Evolutionary conservation across 64 coral and sea anemone species (phyloP).

Genomic region (Montipora sp.): DNA sequence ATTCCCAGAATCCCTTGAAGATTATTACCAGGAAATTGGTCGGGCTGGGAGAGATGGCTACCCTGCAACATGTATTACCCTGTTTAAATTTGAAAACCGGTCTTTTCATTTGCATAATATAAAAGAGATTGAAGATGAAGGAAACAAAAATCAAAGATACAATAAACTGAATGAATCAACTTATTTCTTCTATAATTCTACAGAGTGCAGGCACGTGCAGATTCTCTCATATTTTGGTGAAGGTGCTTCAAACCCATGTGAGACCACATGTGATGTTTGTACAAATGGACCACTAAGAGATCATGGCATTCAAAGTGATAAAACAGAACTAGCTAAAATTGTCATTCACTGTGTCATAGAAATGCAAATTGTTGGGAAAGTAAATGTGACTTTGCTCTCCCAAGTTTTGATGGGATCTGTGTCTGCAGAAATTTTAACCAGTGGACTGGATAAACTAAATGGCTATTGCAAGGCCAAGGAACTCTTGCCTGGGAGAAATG

Average conservation of each 20-base stretch:
- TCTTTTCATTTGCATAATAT: conserved; percentile 35
- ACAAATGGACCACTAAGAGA: neutral
- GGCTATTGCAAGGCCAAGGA: conserved; percentile 9
- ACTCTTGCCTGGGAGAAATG: conserved; percentile 1
- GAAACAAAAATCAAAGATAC: conserved; percentile 12
- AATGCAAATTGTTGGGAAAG: conserved; percentile 1
- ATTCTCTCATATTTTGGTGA: conserved; percentile 24
- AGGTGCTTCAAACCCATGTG: conserved; percentile 9
- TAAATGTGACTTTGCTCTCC: conserved; percentile 3
- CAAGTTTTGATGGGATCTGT: conserved; percentile 35
- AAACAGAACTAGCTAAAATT: conserved; percentile 22
- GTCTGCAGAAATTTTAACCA: conserved; percentile 15
- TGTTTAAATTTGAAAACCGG: conserved; percentile 28
- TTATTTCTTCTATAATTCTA: neutral
- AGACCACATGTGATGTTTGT: neutral
- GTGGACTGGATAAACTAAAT: neutral
- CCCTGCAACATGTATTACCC: conserved; percentile 14
- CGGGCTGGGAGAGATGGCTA: conserved; percentile 17
- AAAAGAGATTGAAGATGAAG: conserved; percentile 1
- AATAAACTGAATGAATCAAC: conserved; percentile 20
- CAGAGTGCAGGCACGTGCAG: neutral
- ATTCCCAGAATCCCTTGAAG: too few relatives aligned
- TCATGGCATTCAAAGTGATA: conserved; percentile 4
- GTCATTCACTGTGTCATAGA: conserved; percentile 6
- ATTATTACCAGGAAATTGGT: neutral